Percentiles rank a stretch among this genome's conserved stretches.
Conservation (phyloP, 2,888 invertebrate species). For the Caenorhabditis japonica region DNA sequence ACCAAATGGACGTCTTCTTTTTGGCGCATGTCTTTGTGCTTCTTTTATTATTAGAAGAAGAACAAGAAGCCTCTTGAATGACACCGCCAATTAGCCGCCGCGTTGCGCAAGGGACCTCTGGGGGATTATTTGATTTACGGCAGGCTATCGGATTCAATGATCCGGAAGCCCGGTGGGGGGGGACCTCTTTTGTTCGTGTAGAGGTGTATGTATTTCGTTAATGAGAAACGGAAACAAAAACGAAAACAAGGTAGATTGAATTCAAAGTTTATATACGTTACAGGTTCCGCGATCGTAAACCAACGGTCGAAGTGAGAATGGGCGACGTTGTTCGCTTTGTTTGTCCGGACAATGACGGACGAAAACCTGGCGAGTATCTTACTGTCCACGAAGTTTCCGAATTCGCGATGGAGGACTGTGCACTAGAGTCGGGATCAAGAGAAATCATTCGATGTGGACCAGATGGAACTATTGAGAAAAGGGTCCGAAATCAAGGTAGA, state of each 20-base stretch:
- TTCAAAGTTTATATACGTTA: no score
- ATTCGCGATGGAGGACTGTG: slow-evolving; percentile 38
- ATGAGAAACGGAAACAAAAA: slow-evolving; percentile 44
- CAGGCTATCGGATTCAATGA: slow-evolving; percentile 39
- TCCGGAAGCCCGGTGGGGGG: slow-evolving; percentile 30
- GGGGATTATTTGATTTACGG: slow-evolving; percentile 41
- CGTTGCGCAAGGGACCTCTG: slow-evolving; percentile 28
- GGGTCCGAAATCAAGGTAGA: slow-evolving; percentile 1
- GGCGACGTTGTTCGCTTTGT: slow-evolving; percentile 52
- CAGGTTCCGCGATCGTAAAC: slow-evolving; percentile 41
- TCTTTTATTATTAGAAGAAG: slow-evolving; percentile 40
- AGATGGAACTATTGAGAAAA: slow-evolving; percentile 10
- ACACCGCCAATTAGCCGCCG: slow-evolving; percentile 45
- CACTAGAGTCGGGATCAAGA: slow-evolving; percentile 24
- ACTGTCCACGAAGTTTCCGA: slow-evolving; percentile 51
- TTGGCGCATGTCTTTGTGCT: slow-evolving; percentile 48
- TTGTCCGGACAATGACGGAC: slow-evolving; percentile 37
- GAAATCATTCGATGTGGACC: slow-evolving; percentile 42
- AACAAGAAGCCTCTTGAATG: slow-evolving; percentile 41
- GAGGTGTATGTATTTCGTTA: slow-evolving; percentile 40
- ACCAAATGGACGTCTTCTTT: slow-evolving; percentile 42
- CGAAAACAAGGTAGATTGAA: no score
- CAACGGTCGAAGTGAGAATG: slow-evolving; percentile 45
- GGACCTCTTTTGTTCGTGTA: slow-evolving; percentile 4
- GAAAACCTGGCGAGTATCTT: slow-evolving; percentile 29